Evolutionary conservation across 2,888 invertebrate genomes (phyloP).

Genomic region (Drosophila picticornis): DNA sequence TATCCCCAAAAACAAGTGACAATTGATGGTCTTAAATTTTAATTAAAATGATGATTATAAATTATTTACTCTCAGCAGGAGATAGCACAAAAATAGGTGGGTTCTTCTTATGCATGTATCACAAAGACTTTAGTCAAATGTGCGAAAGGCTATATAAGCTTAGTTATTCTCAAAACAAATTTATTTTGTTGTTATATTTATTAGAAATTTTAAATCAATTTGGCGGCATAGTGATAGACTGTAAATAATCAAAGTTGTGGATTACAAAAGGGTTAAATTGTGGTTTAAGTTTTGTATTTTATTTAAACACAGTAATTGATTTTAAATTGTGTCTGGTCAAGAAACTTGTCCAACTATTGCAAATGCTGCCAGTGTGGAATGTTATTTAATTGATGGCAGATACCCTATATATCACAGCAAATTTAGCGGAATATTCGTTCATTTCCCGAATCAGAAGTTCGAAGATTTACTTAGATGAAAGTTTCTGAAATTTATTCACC

Average conservation of each 20-base stretch:
- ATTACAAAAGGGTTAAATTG: neutral
- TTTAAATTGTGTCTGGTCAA: neutral
- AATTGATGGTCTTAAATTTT: neutral
- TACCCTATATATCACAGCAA: neutral
- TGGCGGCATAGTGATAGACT: neutral
- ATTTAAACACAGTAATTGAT: neutral
- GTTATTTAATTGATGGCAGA: neutral
- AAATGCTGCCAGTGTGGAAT: neutral
- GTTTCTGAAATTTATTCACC: neutral
- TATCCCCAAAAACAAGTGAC: neutral
- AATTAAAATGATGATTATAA: conserved; percentile 33
- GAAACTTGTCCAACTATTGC: neutral
- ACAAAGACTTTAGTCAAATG: neutral
- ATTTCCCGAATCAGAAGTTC: neutral
- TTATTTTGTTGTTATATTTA: neutral
- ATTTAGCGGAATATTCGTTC: neutral
- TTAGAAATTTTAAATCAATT: conserved; percentile 7
- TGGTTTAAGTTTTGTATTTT: neutral
- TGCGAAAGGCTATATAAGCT: neutral
- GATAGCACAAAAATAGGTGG: neutral
- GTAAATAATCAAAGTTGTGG: neutral
- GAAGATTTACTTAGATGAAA: neutral
- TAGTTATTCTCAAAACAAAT: neutral
- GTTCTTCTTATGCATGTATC: neutral
- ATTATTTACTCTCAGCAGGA: neutral